Conservation (phyloP, 2,113 vertebrate species). For the Anhinga anhinga region DNA sequence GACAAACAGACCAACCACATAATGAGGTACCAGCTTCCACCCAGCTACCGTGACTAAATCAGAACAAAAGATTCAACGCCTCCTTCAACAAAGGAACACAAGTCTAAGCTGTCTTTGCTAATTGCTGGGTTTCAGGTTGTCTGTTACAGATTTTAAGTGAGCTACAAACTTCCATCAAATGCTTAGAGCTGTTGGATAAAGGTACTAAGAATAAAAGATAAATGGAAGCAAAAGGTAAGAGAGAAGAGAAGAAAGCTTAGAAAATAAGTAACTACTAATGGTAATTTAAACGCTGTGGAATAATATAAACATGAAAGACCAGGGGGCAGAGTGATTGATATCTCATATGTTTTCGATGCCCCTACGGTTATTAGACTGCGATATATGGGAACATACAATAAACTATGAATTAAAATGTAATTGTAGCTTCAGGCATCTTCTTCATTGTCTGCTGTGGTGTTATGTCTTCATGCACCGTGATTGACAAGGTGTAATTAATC, state of each 20-base stretch:
- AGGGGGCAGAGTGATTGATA: constrained; percentile 78
- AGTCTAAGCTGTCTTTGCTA: constrained; percentile 76
- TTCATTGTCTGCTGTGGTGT: constrained; percentile 83
- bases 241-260: constrained; percentile 51
- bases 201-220: constrained; percentile 65
- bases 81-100: constrained; percentile 81
- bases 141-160: constrained; percentile 76
- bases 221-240: constrained; percentile 66
- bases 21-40: constrained; percentile 83
- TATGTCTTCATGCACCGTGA: constrained; percentile 86
- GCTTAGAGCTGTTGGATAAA: constrained; percentile 67
- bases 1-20: constrained; percentile 79
- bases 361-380: constrained; percentile 78
- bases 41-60: constrained; percentile 83
- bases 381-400: constrained; percentile 80
- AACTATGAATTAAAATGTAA: constrained; percentile 82
- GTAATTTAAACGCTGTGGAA: constrained; percentile 59
- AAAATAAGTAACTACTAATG: constrained; percentile 57
- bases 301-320: constrained; percentile 63
- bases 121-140: constrained; percentile 80
- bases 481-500: constrained; percentile 88
- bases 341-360: constrained; percentile 72
- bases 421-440: constrained; percentile 81
- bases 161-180: constrained; percentile 74
- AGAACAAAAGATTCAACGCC: constrained; percentile 84